Conservation (phyloP, 2,888 invertebrate species). For the Dynastes grantii region DNA sequence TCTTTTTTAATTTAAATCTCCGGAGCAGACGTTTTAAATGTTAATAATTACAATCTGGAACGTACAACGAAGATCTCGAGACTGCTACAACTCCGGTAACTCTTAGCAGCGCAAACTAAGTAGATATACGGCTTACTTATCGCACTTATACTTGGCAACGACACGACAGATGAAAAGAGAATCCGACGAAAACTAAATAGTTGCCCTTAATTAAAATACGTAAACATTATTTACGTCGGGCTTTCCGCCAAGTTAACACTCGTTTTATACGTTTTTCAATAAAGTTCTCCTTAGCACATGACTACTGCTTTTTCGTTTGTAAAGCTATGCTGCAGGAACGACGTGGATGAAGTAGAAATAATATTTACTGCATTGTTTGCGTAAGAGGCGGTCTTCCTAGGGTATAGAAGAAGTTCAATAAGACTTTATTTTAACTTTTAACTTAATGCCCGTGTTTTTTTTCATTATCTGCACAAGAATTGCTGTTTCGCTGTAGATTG, state of each 20-base stretch:
- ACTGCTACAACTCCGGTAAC: not conserved
- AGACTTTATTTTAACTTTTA: too few species aligned
- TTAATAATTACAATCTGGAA: conserved; percentile 35
- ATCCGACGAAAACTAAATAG: conserved; percentile 21
- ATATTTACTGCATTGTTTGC: too few species aligned
- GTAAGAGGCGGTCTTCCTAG: too few species aligned
- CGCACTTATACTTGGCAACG: conserved; percentile 4
- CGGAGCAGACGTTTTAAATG: conserved; percentile 23
- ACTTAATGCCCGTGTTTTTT: too few species aligned
- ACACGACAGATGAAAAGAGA: conserved; percentile 17
- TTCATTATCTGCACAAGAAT: too few species aligned
- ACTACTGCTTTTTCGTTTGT: not conserved
- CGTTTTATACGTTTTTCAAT: not conserved
- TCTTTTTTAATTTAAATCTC: conserved; percentile 33
- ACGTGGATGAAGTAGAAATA: too few species aligned
- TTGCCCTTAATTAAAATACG: conserved; percentile 44
- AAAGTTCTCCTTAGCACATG: conserved; percentile 8
- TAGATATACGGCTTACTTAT: conserved; percentile 17
- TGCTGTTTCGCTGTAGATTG: not conserved
- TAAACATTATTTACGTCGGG: conserved; percentile 37
- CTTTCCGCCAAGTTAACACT: conserved; percentile 22
- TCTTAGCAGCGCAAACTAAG: conserved; percentile 8
- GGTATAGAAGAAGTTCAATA: too few species aligned
- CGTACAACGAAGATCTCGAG: not conserved
- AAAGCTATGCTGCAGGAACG: not conserved